Evolutionary conservation across 2,888 invertebrate genomes (phyloP).

Genomic region (Lacanobia wlatinum): DNA sequence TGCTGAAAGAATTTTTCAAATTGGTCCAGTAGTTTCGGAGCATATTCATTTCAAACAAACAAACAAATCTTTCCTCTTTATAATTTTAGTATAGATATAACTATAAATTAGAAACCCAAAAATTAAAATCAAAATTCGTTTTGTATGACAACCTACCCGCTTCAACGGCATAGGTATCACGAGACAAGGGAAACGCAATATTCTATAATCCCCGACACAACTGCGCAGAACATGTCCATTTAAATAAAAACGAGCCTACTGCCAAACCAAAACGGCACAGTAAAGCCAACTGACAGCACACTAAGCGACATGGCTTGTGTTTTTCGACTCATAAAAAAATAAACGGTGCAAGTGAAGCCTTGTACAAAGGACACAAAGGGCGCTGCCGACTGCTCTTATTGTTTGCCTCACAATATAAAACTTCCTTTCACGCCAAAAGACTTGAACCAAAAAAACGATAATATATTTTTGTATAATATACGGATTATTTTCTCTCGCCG

Average conservation of each 20-base stretch:
- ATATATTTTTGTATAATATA: conserved; percentile 36
- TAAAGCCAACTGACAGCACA: conserved; percentile 26
- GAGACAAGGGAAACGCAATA: not conserved
- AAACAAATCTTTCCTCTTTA: too few species aligned
- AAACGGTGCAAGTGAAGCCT: conserved; percentile 74
- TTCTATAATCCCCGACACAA: not conserved
- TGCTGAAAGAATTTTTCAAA: too few species aligned
- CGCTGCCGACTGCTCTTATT: conserved; percentile 71
- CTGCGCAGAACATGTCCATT: not conserved
- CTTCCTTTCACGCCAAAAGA: conserved; percentile 72
- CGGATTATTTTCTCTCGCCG: conserved; percentile 51
- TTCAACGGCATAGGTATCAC: not conserved
- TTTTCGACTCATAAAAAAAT: conserved; percentile 55
- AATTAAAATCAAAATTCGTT: not conserved
- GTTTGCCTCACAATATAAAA: conserved; percentile 74
- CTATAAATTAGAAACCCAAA: not conserved
- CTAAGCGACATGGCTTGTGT: conserved; percentile 45
- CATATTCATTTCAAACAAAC: too few species aligned
- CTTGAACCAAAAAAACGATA: conserved; percentile 63
- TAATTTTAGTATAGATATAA: too few species aligned
- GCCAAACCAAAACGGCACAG: not conserved
- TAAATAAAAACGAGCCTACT: conserved; percentile 1
- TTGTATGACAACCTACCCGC: not conserved
- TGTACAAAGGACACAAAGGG: conserved; percentile 73
- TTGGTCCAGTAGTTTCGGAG: too few species aligned